Percentiles rank a stretch among this genome's conserved stretches.
Evolutionary conservation across 2,113 vertebrate species (phyloP).

Genomic region (Cricetomys ansorgei): DNA sequence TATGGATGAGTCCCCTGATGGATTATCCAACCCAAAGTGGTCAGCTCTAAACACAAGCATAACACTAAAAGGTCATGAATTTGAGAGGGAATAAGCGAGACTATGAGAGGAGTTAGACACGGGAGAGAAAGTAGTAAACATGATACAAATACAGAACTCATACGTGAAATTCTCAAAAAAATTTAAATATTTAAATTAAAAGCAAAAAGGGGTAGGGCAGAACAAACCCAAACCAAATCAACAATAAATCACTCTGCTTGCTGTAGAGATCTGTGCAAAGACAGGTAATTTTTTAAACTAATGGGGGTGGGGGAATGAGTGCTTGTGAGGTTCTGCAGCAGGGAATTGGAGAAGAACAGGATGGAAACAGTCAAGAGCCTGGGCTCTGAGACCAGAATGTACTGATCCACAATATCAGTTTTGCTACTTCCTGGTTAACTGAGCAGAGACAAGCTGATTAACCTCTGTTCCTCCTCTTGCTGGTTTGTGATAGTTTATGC

Average conservation of each 20-base stretch:
- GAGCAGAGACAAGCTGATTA: neutral
- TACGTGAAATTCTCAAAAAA: neutral
- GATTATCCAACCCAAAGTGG: neutral
- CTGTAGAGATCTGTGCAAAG: neutral
- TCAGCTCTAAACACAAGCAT: neutral
- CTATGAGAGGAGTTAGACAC: neutral
- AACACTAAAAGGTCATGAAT: neutral
- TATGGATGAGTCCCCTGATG: neutral
- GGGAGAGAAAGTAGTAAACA: neutral
- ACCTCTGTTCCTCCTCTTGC: neutral
- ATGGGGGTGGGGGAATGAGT: neutral
- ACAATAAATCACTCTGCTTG: neutral
- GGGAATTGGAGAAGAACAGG: rapidly evolving
- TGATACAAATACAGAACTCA: neutral
- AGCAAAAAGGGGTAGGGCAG: neutral
- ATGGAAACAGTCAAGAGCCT: neutral
- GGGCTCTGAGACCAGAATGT: neutral
- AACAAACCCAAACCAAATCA: neutral
- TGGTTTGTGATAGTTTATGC: neutral
- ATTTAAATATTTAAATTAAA: neutral
- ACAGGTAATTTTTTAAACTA: neutral
- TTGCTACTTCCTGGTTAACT: neutral
- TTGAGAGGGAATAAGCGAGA: neutral
- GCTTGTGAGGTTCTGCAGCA: neutral
- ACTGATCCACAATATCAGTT: neutral